These are phyloP conservation scores for Antitype chi DNA, from an alignment of 2,888 invertebrate genomes.

Conservation along the genomic window DNA sequence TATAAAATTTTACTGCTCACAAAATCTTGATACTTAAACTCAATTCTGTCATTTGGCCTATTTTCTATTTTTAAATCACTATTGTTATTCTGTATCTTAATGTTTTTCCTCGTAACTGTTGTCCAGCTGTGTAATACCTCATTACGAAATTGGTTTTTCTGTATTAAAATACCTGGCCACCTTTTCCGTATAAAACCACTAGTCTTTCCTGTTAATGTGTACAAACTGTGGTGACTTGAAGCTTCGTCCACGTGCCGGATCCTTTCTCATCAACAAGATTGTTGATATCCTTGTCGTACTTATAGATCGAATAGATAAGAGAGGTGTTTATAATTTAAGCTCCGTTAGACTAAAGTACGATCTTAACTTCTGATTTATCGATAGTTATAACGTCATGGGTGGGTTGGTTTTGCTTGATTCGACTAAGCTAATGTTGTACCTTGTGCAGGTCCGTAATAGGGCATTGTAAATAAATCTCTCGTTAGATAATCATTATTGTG, in stretches of 20 bases:
- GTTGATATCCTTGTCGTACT: slow-evolving; percentile 52
- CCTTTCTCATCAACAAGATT: slow-evolving; percentile 47
- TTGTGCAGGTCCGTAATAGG: slow-evolving; percentile 63
- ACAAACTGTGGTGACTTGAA: slow-evolving; percentile 26
- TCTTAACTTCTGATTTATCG: slow-evolving; percentile 12
- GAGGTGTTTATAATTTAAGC: slow-evolving; percentile 24
- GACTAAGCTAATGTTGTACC: slow-evolving; percentile 28
- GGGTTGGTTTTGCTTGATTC: slow-evolving; percentile 21
- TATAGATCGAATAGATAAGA: slow-evolving; percentile 12
- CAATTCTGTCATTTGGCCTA: slow-evolving; percentile 2
- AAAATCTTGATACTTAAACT: slow-evolving; percentile 44
- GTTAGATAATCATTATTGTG: slow-evolving; percentile 69
- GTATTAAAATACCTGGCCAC: slow-evolving; percentile 1
- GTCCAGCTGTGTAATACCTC: slow-evolving; percentile 19
- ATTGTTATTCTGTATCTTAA: slow-evolving; percentile 3
- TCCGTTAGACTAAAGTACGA: slow-evolving; percentile 16
- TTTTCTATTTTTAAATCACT: slow-evolving; percentile 25
- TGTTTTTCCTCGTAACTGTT: slow-evolving; percentile 38
- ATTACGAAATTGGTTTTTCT: slow-evolving; percentile 49
- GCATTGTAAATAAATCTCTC: slow-evolving; percentile 66
- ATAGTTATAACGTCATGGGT: slow-evolving; percentile 18
- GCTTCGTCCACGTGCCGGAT: slow-evolving; percentile 42
- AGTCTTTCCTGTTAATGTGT: slow-evolving; percentile 46
- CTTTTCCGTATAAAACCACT: slow-evolving; percentile 22
- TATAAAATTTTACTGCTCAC: slow-evolving; percentile 14